Evolutionary conservation across 2,888 invertebrate genomes (phyloP).

Genomic region (Zootermopsis nevadensis): DNA sequence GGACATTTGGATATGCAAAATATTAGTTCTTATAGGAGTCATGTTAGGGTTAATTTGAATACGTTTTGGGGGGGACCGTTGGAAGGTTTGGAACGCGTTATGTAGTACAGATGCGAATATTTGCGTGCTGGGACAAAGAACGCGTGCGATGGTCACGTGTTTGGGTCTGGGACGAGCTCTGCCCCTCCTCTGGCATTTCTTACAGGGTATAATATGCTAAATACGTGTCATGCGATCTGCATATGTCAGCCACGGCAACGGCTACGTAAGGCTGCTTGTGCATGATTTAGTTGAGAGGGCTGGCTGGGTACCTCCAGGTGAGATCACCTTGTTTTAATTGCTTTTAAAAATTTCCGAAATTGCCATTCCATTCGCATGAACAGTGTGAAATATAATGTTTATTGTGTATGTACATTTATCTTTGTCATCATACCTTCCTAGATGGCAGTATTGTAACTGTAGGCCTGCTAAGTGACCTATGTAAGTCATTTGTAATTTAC

Average conservation of each 20-base stretch:
- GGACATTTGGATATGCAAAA: slow-evolving; percentile 16
- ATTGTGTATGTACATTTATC: too few species aligned
- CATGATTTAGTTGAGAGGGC: too few species aligned
- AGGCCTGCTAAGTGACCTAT: too few species aligned
- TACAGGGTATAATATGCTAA: background rate
- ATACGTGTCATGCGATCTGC: background rate
- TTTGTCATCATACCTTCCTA: too few species aligned
- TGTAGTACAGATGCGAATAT: background rate
- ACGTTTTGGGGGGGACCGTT: background rate
- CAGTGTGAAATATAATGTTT: too few species aligned
- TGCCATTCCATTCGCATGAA: too few species aligned
- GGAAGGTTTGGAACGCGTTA: background rate
- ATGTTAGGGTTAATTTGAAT: slow-evolving; percentile 3
- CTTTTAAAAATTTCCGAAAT: too few species aligned
- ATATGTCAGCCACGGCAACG: background rate
- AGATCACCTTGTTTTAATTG: too few species aligned
- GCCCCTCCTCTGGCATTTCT: background rate
- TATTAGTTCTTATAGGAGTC: background rate
- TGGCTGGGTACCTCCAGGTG: too few species aligned
- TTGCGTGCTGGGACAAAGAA: background rate
- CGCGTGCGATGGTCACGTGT: slow-evolving; percentile 20
- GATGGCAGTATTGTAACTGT: too few species aligned
- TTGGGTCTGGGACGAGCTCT: background rate
- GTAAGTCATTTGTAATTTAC: too few species aligned
- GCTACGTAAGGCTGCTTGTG: too few species aligned